Conservation (phyloP, 1,140 invertebrate genomes). For the Oncopodura yosiiana region DNA sequence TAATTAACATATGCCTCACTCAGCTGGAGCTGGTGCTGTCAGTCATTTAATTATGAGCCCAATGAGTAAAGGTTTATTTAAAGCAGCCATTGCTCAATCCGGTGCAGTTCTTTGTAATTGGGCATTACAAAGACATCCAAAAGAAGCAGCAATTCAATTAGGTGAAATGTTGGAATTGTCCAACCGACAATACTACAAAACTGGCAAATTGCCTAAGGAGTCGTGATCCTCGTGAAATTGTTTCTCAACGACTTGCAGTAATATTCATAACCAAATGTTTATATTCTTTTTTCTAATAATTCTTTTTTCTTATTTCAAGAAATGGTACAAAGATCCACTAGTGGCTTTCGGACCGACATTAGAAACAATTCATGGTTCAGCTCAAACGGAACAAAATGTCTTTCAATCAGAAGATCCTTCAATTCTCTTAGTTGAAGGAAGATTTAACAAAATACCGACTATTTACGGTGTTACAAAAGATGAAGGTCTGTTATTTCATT, state of each 20-base stretch:
- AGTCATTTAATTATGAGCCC: not conserved
- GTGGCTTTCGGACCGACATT: slow-evolving; percentile 1
- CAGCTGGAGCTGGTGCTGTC: slow-evolving; percentile 1
- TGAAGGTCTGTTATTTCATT: slow-evolving; percentile 2
- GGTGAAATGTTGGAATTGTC: slow-evolving; percentile 44
- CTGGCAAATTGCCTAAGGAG: slow-evolving; percentile 37
- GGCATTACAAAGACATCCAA: slow-evolving; percentile 55
- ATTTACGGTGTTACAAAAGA: not conserved
- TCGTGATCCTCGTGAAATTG: slow-evolving; percentile 2
- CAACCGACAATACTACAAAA: slow-evolving; percentile 50
- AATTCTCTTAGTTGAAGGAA: not conserved
- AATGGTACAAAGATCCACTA: slow-evolving; percentile 14
- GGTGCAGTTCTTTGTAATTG: slow-evolving; percentile 60
- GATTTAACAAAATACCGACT: not conserved
- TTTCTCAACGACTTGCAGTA: too few relatives aligned
- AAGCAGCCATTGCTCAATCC: slow-evolving; percentile 12
- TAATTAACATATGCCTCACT: too few relatives aligned
- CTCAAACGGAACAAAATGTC: not conserved
- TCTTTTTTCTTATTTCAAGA: too few relatives aligned
- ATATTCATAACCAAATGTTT: too few relatives aligned
- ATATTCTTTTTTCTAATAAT: too few relatives aligned
- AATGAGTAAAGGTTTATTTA: slow-evolving; percentile 13
- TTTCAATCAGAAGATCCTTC: slow-evolving; percentile 1
- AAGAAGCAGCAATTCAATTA: slow-evolving; percentile 51
- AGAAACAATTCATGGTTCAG: not conserved